A percentile compares a stretch with the other conserved stretches of the same genome.
Conservation (phyloP, 1,140 invertebrate genomes). For the Wiebesia pumilae region DNA sequence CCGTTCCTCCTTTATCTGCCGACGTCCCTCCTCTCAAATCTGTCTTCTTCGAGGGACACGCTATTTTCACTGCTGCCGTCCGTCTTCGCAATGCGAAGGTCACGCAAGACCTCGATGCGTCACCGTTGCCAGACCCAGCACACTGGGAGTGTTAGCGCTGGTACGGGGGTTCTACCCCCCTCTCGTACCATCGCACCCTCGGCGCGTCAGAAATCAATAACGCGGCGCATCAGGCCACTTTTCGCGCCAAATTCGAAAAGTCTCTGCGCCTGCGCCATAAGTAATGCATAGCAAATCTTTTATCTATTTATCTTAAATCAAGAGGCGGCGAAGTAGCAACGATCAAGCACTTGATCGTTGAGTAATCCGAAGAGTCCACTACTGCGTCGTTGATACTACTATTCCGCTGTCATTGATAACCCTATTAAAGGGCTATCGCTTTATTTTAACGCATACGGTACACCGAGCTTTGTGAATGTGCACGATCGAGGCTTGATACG, state of each 20-base stretch:
- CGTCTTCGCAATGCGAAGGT: too few species aligned
- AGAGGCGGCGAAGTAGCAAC: too few species aligned
- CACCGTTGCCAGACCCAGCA: not conserved
- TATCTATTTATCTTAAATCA: not conserved
- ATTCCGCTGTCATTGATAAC: too few species aligned
- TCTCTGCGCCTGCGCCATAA: not conserved
- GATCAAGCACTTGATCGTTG: too few species aligned
- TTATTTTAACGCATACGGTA: too few species aligned
- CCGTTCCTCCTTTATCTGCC: not conserved
- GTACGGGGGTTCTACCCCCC: not conserved
- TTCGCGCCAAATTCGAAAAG: conserved; percentile 48
- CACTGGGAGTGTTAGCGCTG: not conserved
- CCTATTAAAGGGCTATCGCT: too few species aligned
- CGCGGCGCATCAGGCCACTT: conserved; percentile 52
- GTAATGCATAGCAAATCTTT: not conserved
- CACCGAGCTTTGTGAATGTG: too few species aligned
- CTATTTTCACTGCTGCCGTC: not conserved
- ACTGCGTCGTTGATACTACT: too few species aligned
- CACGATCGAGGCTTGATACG: too few species aligned
- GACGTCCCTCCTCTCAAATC: too few species aligned
- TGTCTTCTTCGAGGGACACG: not conserved
- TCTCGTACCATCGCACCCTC: conserved; percentile 15
- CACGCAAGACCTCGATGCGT: not conserved
- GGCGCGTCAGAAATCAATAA: conserved; percentile 50
- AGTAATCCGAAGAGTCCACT: too few species aligned